phyloP scores from a whole-genome alignment of 2,888 invertebrate species.

The Exocentrus adspersus region DNA sequence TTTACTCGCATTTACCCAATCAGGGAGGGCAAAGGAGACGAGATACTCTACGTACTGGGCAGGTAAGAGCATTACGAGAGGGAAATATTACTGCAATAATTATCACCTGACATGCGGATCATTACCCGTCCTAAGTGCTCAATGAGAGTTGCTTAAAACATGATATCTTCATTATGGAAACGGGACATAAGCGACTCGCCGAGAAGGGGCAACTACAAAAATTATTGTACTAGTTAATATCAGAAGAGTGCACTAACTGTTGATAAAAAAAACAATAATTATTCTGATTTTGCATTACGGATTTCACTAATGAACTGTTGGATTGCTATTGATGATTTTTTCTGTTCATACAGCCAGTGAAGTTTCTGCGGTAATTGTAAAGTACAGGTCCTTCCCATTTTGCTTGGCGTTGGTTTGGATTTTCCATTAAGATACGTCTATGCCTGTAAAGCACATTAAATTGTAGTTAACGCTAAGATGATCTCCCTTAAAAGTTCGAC shows the following conservation, averaged over 20 bases:
- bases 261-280: neutral
- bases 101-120: slow-evolving; percentile 33
- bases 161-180: slow-evolving; percentile 37
- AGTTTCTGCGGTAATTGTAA: no score
- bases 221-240: neutral
- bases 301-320: no score
- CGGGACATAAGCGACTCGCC: slow-evolving; percentile 27
- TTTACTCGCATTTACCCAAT: neutral
- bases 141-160: slow-evolving; percentile 30
- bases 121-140: slow-evolving; percentile 34
- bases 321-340: no score
- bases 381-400: neutral
- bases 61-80: slow-evolving; percentile 2
- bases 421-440: slow-evolving; percentile 12
- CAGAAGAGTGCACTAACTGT: neutral
- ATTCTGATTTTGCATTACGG: no score
- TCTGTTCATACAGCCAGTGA: no score
- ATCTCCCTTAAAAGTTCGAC: slow-evolving; percentile 25
- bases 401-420: no score
- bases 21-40: neutral
- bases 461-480: slow-evolving; percentile 37
- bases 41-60: neutral
- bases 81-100: slow-evolving; percentile 35
- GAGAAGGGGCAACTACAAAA: neutral
- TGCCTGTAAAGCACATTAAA: slow-evolving; percentile 38